These are phyloP conservation scores for Galeruca laticollis DNA, from an alignment of 2,888 invertebrate species.

Conservation along the genomic window DNA sequence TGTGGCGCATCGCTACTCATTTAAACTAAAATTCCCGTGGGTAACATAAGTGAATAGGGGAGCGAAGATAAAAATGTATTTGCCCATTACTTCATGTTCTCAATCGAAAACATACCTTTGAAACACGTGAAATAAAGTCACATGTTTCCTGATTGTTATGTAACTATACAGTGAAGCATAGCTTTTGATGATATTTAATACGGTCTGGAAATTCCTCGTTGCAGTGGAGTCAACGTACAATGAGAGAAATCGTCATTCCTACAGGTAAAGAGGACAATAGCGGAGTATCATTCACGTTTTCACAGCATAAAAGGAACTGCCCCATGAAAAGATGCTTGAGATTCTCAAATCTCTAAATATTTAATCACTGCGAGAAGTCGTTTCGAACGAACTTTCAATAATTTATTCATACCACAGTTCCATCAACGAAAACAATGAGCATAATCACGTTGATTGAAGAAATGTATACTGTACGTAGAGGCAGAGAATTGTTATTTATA, in stretches of 20 bases:
- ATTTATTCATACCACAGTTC: conserved; percentile 24
- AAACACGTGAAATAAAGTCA: neutral
- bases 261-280: conserved; percentile 18
- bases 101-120: no score
- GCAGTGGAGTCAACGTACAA: conserved; percentile 2
- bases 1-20: no score
- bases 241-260: conserved; percentile 19
- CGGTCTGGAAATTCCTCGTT: conserved; percentile 1
- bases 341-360: conserved; percentile 35
- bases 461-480: neutral
- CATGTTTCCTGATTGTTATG: neutral
- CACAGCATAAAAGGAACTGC: conserved; percentile 20
- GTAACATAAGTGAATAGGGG: no score
- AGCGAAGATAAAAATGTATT: no score
- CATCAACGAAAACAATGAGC: neutral
- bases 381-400: conserved; percentile 27
- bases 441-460: neutral
- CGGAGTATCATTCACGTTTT: conserved; percentile 28
- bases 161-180: neutral
- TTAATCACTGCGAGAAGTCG: conserved; percentile 21
- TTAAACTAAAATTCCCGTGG: no score
- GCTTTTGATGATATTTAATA: neutral
- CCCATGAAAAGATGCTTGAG: conserved; percentile 26
- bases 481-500: neutral
- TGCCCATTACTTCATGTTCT: no score